phyloP scores from a whole-genome alignment of 2,888 invertebrate species.

The Caenorhabditis sp. region DNA sequence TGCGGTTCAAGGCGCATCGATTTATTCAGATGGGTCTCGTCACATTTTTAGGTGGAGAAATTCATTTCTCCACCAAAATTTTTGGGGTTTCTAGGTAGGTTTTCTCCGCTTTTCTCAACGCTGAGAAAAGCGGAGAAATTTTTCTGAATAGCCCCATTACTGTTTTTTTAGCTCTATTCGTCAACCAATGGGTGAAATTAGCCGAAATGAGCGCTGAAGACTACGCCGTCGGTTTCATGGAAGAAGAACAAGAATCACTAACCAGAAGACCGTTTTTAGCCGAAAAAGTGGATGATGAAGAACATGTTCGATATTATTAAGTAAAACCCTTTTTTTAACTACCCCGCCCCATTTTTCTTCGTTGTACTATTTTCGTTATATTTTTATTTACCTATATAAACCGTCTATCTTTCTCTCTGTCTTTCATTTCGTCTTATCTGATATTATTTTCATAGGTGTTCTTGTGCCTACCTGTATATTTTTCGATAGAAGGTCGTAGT shows the following conservation, averaged over 20 bases:
- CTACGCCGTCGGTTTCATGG: conserved; percentile 23
- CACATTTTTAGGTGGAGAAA: no score
- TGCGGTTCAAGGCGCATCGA: no score
- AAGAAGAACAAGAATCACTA: not conserved
- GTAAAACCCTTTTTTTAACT: not conserved
- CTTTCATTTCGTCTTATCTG: not conserved
- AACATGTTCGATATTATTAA: conserved; percentile 19
- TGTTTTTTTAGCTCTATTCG: conserved; percentile 39
- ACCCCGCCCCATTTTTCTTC: not conserved
- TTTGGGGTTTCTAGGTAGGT: no score
- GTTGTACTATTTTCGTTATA: not conserved
- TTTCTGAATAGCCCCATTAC: not conserved
- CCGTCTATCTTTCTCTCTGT: not conserved
- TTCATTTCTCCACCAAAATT: no score
- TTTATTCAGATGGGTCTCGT: no score
- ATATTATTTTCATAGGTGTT: not conserved
- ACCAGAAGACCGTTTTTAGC: conserved; percentile 8
- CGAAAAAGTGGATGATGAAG: conserved; percentile 9
- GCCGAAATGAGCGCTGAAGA: conserved; percentile 40
- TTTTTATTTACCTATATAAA: not conserved
- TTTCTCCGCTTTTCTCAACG: no score
- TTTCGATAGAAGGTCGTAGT: not conserved
- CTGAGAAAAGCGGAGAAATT: not conserved
- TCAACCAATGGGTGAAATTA: conserved; percentile 47
- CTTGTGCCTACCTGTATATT: not conserved